phyloP scores from a whole-genome alignment of 1,140 invertebrate species.

The Steinernema khuongi region DNA sequence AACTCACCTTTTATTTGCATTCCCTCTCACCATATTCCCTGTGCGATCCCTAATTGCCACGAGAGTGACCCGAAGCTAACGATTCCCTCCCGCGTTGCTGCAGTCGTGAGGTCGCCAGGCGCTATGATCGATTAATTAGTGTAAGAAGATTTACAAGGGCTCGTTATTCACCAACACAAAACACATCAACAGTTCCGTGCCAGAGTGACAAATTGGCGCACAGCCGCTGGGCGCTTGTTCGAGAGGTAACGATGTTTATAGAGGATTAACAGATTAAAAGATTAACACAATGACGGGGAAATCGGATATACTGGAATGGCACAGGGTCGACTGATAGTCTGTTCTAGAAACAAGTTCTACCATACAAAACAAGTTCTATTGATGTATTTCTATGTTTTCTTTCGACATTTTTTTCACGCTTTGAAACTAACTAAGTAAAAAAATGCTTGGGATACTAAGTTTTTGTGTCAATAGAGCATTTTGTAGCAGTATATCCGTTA shows the following conservation, averaged over 20 bases:
- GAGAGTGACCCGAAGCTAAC: background rate
- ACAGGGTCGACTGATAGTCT: no score
- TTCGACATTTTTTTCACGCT: background rate
- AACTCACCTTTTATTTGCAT: no score
- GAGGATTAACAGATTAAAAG: no score
- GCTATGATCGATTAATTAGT: conserved; percentile 17
- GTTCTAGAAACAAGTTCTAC: background rate
- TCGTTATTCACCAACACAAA: conserved; percentile 12
- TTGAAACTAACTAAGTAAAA: background rate
- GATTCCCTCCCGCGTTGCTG: background rate
- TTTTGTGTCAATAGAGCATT: no score
- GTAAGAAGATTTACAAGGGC: conserved; percentile 15
- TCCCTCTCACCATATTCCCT: no score
- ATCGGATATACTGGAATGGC: no score
- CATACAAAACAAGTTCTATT: background rate
- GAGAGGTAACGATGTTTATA: no score
- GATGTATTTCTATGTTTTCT: background rate
- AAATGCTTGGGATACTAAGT: background rate
- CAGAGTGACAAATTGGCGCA: background rate
- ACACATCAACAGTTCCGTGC: conserved; percentile 14
- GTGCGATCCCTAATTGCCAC: no score
- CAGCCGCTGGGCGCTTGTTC: background rate
- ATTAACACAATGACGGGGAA: no score
- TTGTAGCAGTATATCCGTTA: no score
- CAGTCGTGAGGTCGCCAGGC: conserved; percentile 7